Evolutionary conservation across 1,140 invertebrate species (phyloP), one percentile per base, ranked within the genome.

Genomic region (Rhagoletis pomonella): DNA sequence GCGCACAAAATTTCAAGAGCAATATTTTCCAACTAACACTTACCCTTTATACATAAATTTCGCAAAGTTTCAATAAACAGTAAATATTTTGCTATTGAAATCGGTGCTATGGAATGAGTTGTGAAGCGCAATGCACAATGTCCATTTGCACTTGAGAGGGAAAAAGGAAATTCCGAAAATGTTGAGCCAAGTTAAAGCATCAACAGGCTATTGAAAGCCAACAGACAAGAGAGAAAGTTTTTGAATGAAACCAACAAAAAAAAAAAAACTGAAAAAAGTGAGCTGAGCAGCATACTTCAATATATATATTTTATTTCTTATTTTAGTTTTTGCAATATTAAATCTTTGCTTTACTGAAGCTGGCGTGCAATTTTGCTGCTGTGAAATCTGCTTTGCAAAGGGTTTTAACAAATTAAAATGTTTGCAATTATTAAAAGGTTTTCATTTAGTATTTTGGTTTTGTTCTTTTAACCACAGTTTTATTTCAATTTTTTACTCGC

Each of bases 1-100:
- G 14, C 39, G 39, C 50, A 47, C 42, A 17, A 42, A 47, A 73
- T 73, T 73, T 12, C 6, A 73, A 73, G 67, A 47, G 44, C 42
- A 73, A 73, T 73, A 73, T 73, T 73, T 73, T 73, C 67, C 67
- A 73, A 73, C 42, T 73, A 73, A 73, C 67, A 73, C 67, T 73
- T 73, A 73, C 14, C 14, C 67, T 73, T 73, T 73, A 47, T 73
- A 39, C 67, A 73, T 17, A n/a, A 17, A 39, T 39, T 73, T 6
- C 67, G 42, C 44, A 73, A 73, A 42, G 12, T 73, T 73, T 47
- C 14, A 44, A 62, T 62, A 62, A 62, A 12, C 39, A 73, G 42
- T 73, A 73, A 73, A 73, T 73, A 73, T 73, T 73, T 73, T 73
- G 67, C 67, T 73, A 73, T 73, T 73, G 67, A 73, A 73, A 73